Conservation (phyloP, 2,113 vertebrate species). For the Ifrita kowaldi region DNA sequence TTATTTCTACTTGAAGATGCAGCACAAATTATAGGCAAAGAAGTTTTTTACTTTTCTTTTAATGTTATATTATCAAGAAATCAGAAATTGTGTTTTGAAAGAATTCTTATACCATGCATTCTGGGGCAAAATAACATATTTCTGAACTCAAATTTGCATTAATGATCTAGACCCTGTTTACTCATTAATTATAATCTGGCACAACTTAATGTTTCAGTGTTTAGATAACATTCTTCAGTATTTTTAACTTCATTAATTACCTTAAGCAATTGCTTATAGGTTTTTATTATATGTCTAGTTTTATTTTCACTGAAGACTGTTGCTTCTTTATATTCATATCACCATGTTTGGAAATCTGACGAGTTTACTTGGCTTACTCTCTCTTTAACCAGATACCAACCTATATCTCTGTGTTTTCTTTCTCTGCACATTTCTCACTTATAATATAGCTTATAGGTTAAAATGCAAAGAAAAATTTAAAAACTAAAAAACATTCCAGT, state of each 20-base stretch:
- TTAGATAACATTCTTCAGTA: neutral
- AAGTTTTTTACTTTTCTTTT: neutral
- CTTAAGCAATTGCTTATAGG: neutral
- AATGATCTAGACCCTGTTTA: neutral
- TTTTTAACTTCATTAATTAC: neutral
- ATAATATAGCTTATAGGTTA: neutral
- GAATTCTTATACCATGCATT: neutral
- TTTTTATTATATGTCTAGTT: neutral
- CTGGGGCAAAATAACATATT: neutral
- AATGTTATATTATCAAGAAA: neutral
- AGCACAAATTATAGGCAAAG: neutral
- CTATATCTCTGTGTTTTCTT: neutral
- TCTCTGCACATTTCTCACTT: neutral
- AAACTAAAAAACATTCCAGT: neutral
- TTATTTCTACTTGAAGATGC: neutral
- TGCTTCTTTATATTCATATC: neutral
- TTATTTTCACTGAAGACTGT: neutral
- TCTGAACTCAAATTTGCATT: neutral
- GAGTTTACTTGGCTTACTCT: neutral
- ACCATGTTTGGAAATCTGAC: neutral
- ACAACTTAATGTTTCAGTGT: neutral
- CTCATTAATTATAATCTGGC: neutral
- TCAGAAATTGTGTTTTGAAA: neutral
- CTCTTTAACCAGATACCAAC: neutral
- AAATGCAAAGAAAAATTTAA: neutral